Conservation (phyloP, 2,888 invertebrate genomes). For the Tetrapedia diversipes region DNA sequence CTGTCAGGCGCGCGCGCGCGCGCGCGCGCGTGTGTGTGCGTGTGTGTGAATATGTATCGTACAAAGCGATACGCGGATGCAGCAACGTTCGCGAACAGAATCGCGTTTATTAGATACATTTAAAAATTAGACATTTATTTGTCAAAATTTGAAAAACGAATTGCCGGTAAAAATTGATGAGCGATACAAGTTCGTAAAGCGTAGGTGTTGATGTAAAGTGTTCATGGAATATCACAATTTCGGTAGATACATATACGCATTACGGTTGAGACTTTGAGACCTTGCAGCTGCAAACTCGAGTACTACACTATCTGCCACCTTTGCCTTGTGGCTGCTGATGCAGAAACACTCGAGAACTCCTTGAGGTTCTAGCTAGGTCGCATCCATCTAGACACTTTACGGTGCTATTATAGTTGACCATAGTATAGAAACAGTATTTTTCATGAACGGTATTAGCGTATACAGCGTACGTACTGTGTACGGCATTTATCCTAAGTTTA, state of each 20-base stretch:
- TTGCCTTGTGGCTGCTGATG: conserved; percentile 42
- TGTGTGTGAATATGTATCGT: too few species aligned
- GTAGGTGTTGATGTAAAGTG: too few species aligned
- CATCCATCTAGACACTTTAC: conserved; percentile 11
- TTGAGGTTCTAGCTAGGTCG: conserved; percentile 24
- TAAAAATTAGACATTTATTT: too few species aligned
- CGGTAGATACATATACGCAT: too few species aligned
- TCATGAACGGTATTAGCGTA: conserved; percentile 8
- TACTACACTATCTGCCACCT: conserved; percentile 1
- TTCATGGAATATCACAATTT: too few species aligned
- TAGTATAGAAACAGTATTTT: conserved; percentile 22
- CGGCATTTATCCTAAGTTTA: background rate
- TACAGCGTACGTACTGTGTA: background rate
- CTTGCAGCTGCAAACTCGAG: conserved; percentile 1
- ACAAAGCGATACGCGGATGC: background rate
- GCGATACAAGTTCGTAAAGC: too few species aligned
- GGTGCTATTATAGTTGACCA: conserved; percentile 21
- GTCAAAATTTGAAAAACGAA: too few species aligned
- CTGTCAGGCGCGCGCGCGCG: background rate
- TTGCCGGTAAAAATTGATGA: too few species aligned
- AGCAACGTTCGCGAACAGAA: background rate
- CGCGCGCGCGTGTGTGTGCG: too few species aligned
- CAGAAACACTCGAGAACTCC: conserved; percentile 52
- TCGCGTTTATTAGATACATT: too few species aligned
- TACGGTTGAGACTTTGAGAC: conserved; percentile 11